Percentiles rank a stretch among this genome's conserved stretches.
Evolutionary conservation across 2,113 vertebrate genomes (phyloP).

Genomic region (Pedetes capensis): DNA sequence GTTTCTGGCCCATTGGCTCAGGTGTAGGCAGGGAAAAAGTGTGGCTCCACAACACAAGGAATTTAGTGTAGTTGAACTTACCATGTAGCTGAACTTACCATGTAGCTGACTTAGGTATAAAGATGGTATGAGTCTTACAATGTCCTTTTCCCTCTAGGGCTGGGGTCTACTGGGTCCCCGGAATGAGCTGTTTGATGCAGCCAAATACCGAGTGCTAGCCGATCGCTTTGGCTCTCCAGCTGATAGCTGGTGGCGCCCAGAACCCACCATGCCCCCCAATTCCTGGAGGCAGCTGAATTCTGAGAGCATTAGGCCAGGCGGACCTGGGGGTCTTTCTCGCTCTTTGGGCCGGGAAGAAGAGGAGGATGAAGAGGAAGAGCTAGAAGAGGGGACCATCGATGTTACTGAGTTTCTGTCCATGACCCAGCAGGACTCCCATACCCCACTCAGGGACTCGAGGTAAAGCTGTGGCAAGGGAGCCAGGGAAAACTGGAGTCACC

Average conservation of each 20-base stretch:
- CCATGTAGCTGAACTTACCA: not conserved
- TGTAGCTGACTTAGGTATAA: not conserved
- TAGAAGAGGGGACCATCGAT: conserved; percentile 77
- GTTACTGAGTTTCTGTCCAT: conserved; percentile 72
- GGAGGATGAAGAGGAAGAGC: conserved; percentile 85
- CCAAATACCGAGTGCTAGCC: conserved; percentile 77
- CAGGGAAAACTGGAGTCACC: not conserved
- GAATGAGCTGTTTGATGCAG: conserved; percentile 86
- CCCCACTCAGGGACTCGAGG: conserved; percentile 80
- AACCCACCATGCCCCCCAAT: conserved; percentile 84
- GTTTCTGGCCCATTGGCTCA: not conserved
- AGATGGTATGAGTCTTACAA: not conserved
- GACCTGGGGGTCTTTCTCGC: conserved; percentile 79
- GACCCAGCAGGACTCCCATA: conserved; percentile 77
- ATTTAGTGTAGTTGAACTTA: not conserved
- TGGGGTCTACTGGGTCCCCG: conserved; percentile 91
- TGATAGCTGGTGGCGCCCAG: conserved; percentile 84
- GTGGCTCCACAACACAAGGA: not conserved
- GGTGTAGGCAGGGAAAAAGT: not conserved
- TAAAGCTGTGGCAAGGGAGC: not conserved
- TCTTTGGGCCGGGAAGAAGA: conserved; percentile 84
- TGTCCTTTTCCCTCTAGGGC: conserved; percentile 81
- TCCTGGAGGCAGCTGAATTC: conserved; percentile 86
- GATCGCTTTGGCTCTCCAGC: conserved; percentile 83
- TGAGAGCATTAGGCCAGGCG: conserved; percentile 83